Evolutionary conservation across 2,113 vertebrate genomes (phyloP), one percentile per base, ranked within the genome.

Genomic region (Sprattus sprattus): DNA sequence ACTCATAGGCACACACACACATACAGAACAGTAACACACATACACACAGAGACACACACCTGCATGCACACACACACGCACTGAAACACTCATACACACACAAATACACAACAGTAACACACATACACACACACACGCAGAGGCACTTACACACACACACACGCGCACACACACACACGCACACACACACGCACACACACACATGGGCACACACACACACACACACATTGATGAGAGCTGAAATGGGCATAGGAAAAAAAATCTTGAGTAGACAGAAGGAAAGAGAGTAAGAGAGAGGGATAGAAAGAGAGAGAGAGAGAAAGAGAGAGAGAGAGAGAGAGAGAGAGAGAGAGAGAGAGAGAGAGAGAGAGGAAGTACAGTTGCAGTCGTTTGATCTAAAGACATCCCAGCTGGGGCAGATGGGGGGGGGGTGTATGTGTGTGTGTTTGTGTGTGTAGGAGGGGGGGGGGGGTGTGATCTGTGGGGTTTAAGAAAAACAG

Each of bases 401-500:
- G 64, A 71, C 64, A 28, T 28, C 25, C 64, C 64, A 71, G 28
- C 64, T 32, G n/a, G 52, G 52, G 16, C 52, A 54, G 52, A 71
- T 10, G n/a, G 64, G 64, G 16, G 15, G 13, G 18, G 83, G 47
- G 84, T 45, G 71, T 2, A 46, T 22, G 84, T 1, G 45, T 11
- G 64, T 60, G 64, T 71, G 64, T 32, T 25, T 71, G 64, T 25
- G 25, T 88, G 46, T 18, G 54, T 39, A 20, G 22, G 25, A 13
- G 82, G 25, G 47, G 39, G 57, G 45, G 83, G 80, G 49, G 49
- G 84, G 49, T 84, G 81, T n/a, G n/a, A 67, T n/a, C n/a, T n/a
- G n/a, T n/a, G n/a, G 54, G 75, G 83, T 81, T 84, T 64, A 67
- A 46, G 64, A 57, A 25, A 81, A 57, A 28, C 52, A 50, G 88